These are phyloP conservation scores for Zaprionus camerounensis DNA, from an alignment of 1,140 invertebrate genomes.

Conservation along the genomic window DNA sequence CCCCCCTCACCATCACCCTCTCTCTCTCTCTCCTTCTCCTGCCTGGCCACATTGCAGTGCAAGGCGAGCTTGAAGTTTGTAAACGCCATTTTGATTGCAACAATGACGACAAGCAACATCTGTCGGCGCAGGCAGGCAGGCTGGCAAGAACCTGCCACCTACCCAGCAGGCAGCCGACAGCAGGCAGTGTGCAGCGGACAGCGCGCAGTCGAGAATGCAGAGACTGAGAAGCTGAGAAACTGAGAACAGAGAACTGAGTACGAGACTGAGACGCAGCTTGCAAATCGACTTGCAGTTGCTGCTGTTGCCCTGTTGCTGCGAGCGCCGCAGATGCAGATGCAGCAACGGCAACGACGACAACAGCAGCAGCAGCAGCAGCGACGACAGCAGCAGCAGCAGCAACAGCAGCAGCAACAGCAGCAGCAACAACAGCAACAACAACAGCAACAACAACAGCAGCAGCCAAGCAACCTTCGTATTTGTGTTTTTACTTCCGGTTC, in stretches of 20 bases:
- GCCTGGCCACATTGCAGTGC: not conserved
- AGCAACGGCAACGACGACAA: conserved; percentile 51
- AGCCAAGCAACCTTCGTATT: conserved; percentile 54
- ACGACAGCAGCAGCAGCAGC: conserved; percentile 41
- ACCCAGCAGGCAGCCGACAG: conserved; percentile 12
- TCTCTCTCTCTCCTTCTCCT: not conserved
- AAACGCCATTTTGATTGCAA: conserved; percentile 59
- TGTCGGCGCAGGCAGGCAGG: conserved; percentile 29
- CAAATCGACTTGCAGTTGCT: conserved; percentile 66
- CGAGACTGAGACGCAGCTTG: conserved; percentile 26
- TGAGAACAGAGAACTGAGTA: conserved; percentile 3
- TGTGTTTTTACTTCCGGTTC: conserved; percentile 76
- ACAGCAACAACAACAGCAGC: conserved; percentile 28
- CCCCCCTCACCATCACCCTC: too few relatives aligned
- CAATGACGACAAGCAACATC: conserved; percentile 42
- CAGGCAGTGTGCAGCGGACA: not conserved
- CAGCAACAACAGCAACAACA: conserved; percentile 37
- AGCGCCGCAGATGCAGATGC: conserved; percentile 80
- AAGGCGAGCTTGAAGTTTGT: conserved; percentile 31
- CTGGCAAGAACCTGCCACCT: conserved; percentile 41
- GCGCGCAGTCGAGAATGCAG: conserved; percentile 21
- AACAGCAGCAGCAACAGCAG: conserved; percentile 33
- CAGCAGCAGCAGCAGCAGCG: conserved; percentile 21
- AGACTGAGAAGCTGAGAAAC: not conserved
- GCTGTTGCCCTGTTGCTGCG: conserved; percentile 68